Evolutionary conservation across 1,140 invertebrate genomes (phyloP), one percentile per base, ranked within the genome.

Genomic region (Drosophila takahashii): DNA sequence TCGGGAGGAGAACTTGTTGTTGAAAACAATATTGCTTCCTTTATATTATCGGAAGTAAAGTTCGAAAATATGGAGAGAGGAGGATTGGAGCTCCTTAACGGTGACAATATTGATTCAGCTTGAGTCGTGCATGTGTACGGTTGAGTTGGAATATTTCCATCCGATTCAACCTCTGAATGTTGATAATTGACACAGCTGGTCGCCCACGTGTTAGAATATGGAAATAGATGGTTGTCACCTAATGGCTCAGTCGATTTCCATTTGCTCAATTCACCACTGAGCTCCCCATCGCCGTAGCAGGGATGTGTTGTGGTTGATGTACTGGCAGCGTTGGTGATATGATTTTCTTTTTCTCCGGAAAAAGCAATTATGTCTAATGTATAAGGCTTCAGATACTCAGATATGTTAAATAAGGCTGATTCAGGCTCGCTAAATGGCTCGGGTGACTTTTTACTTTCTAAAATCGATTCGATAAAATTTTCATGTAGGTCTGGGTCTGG

Each of bases 381-480:
- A 79, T 80, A 87, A 47, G 84, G 84, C 58, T 74, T 87, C 7
- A 84, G 18, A 64, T 89, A 87, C 37, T 89, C 79, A 53, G 76
- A 62, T 66, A 89, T 77, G 44, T 89, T 66, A 51, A 74, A 79
- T 66, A 65, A 34, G 41, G 76, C 72, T 52, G 53, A 13, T 36
- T 62, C 44, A 32, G 60, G 27, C 27, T 69, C 41, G 29, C 22
- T 15, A 37, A n/a, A 53, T 60, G 51, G 15, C n/a, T 65, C 13
- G 15, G 42, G 2, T 37, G 39, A 26, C 15, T 26, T 18, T 42
- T 51, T 32, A 65, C 7, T 11, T 44, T 65, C 45, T 42, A 15
- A 27, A 65, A 42, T 27, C 8, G 29, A 4, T 32, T 41, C 29
- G 0, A 64, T 32, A 1, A 8, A 34, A n/a, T 13, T 4, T 22